These are phyloP conservation scores for Calidris pugnax DNA, from an alignment of 2,113 vertebrate genomes.

Conservation along the genomic window DNA sequence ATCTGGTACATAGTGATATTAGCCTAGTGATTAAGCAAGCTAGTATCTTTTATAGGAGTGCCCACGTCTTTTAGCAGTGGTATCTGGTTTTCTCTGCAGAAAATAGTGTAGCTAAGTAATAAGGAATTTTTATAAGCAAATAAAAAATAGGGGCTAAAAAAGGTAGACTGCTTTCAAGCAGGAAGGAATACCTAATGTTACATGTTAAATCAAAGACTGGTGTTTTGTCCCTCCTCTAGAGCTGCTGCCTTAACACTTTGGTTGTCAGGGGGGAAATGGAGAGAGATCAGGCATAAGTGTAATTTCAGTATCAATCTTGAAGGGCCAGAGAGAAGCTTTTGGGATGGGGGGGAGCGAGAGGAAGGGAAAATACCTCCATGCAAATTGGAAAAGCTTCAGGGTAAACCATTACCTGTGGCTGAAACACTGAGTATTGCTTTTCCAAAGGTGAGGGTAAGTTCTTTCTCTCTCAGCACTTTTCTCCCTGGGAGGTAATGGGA, in stretches of 20 bases:
- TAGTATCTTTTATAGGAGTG: not conserved
- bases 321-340: not conserved
- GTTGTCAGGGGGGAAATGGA: not conserved
- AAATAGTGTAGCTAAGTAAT: not conserved
- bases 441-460: not conserved
- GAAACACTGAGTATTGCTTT: fast-evolving
- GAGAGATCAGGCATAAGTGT: too few species aligned
- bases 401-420: not conserved
- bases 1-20: not conserved
- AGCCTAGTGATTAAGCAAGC: not conserved
- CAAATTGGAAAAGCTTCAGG: not conserved
- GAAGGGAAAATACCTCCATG: not conserved
- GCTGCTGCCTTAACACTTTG: not conserved
- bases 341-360: not conserved
- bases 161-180: not conserved
- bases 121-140: not conserved
- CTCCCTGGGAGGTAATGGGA: not conserved
- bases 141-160: not conserved
- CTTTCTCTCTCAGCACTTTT: not conserved
- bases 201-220: not conserved
- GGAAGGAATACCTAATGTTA: not conserved
- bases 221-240: not conserved
- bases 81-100: not conserved
- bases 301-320: not conserved
- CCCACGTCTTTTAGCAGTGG: not conserved